Evolutionary conservation across 2,888 invertebrate genomes (phyloP), one percentile per base, ranked within the genome.

Genomic region (Drosophila prolongata): DNA sequence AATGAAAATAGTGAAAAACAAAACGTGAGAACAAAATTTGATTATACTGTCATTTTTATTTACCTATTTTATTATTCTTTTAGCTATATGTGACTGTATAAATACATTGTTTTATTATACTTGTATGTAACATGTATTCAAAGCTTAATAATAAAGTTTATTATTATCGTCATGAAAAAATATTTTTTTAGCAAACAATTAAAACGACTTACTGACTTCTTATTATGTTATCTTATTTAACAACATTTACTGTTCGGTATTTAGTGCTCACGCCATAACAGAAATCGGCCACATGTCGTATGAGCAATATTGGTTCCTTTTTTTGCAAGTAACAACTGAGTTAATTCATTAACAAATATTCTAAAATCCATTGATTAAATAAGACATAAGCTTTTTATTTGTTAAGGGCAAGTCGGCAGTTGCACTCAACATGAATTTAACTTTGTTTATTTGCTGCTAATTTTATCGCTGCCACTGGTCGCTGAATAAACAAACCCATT

Each of bases 401-500:
- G 13, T 9, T 13, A 38, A 10, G 30, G 37, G 47, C 24, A 30
- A 38, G 11, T 11, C 10, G 10, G 27, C 38, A 38, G 5, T 34
- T 34, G 24, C 40, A 44, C 68, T 56, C 35, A 30, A 27, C 9
- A n/a, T 5, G 4, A 9, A 27, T 10, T 11, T 5, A 16, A 4
- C n/a, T 42, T 38, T 55, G 27, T 61, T 72, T 53, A 34, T n/a
- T 71, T 43, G 16, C 19, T 19, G 34, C 57, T 38, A 47, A 43
- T 30, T 62, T 59, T 68, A 78, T 78, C 64, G 16, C 9, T 27
- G 8, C n/a, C 3, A n/a, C 35, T 43, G 52, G 24, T 47, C 27
- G 49, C 13, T 43, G 6, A 40, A 19, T 10, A 61, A 55, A 73
- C 55, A 43, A 40, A 46, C 43, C 49, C 58, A 55, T 47, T 50